These are phyloP conservation scores for Coreius guichenoti DNA, from an alignment of 2,797 vertebrate species.

Conservation along the genomic window DNA sequence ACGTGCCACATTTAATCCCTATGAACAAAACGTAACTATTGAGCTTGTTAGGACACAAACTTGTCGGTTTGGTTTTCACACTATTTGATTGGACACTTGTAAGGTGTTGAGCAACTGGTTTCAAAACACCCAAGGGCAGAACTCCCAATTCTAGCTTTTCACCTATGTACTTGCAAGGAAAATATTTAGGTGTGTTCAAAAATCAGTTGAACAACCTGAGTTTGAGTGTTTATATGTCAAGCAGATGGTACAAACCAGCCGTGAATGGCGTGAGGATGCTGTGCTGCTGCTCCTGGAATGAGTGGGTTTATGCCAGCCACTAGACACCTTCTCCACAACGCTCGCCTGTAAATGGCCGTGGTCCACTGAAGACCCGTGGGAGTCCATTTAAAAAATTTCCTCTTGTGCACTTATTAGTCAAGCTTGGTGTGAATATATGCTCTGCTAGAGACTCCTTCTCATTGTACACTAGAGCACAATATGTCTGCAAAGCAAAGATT, in stretches of 20 bases:
- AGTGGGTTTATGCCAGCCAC: constrained; percentile 73
- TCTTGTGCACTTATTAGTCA: constrained; percentile 28
- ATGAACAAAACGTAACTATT: background rate
- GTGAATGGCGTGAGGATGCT: constrained; percentile 84
- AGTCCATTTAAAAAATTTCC: constrained; percentile 68
- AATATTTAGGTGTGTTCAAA: constrained; percentile 23
- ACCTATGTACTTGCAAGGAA: background rate
- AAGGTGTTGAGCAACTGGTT: constrained; percentile 56
- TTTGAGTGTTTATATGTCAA: background rate
- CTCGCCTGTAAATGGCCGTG: constrained; percentile 78
- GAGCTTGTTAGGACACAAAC: constrained; percentile 29
- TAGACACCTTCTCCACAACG: constrained; percentile 81
- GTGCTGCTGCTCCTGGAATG: constrained; percentile 88
- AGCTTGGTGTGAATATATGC: constrained; percentile 33
- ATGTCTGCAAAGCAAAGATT: constrained; percentile 40
- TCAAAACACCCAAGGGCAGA: constrained; percentile 4
- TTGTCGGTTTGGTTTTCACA: constrained; percentile 23
- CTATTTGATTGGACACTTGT: background rate
- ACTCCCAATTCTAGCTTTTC: constrained; percentile 1
- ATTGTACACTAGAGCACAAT: constrained; percentile 46
- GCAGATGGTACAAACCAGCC: constrained; percentile 78
- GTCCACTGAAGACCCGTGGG: constrained; percentile 66
- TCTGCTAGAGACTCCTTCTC: constrained; percentile 54
- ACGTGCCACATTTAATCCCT: background rate
- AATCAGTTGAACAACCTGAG: background rate